These are phyloP conservation scores for Cheilinus undulatus DNA, from an alignment of 2,113 vertebrate genomes.

Conservation along the genomic window DNA sequence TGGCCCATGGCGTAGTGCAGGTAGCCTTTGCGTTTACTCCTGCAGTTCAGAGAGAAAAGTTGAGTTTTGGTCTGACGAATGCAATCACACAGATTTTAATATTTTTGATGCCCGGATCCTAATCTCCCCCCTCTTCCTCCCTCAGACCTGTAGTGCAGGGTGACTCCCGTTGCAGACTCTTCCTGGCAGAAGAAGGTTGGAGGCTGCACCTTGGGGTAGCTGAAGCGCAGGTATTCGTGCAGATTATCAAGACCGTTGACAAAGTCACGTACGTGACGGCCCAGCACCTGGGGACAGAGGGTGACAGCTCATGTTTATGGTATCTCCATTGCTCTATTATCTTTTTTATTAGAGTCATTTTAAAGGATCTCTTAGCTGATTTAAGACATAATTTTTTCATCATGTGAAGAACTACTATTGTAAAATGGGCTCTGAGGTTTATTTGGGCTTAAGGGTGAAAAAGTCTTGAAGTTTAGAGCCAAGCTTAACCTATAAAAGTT, in stretches of 20 bases:
- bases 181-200: constrained; percentile 87
- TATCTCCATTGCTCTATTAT: too few relatives aligned
- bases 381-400: too few relatives aligned
- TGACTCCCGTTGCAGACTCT: constrained; percentile 83
- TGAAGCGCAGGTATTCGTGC: constrained; percentile 84
- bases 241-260: constrained; percentile 85
- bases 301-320: neutral
- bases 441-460: neutral
- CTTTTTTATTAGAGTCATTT: too few relatives aligned
- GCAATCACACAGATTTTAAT: neutral
- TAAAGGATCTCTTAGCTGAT: too few relatives aligned
- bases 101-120: neutral
- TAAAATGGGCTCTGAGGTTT: neutral
- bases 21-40: constrained; percentile 84
- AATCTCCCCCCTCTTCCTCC: neutral
- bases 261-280: constrained; percentile 82
- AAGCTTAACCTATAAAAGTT: neutral
- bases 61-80: neutral
- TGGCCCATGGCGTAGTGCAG: constrained; percentile 86
- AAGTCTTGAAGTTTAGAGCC: neutral
- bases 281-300: constrained; percentile 73
- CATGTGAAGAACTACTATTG: too few relatives aligned
- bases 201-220: constrained; percentile 85
- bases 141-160: constrained; percentile 83
- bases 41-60: constrained; percentile 42